Evolutionary conservation across 2,888 invertebrate genomes (phyloP), one percentile per base, ranked within the genome.

Genomic region (Calameuta pallipes): DNA sequence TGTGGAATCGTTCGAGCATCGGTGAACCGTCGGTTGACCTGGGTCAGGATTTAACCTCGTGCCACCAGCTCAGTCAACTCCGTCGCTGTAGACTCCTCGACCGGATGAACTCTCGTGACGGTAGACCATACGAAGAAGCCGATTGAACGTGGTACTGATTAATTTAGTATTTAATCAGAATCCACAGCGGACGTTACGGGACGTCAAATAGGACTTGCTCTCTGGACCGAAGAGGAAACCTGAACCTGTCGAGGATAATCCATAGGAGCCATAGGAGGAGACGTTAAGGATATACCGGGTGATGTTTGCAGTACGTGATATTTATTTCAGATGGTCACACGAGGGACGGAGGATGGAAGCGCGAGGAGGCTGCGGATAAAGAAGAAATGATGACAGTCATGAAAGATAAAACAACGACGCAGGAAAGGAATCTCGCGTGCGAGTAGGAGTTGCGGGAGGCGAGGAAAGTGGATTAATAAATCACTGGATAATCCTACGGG

Each of bases 391-490:
- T 70, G 80, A 78, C 76, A 74, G 76, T 76, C 15, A 23, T 31
- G 41, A 41, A 33, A 69, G 69, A 78, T n/a, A 75, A 31, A 74
- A 36, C 36, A 75, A 69, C 73, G 76, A 75, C 69, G 70, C n/a
- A 41, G 30, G 30, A 73, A 73, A 76, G 76, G 75, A 35, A 33
- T 33, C 33, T 68, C 74, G 37, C 74, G 69, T 74, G 68, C 70
- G 79, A 73, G 77, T 73, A 75, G 69, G 31, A 56, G 73, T 36
- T 12, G 75, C 37, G 41, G 36, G 34, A 73, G 37, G 35, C 77
- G 69, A 80, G 81, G 76, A 83, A 83, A 86, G 83, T 83, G 81
- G 86, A 86, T 85, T 85, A 83, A 87, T 87, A 87, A 87, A 86
- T 87, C 87, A 87, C 80, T 81, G 85, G 84, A 87, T 86, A 82